phyloP scores from a whole-genome alignment of 1,140 invertebrate species.

The Tribolium madens region DNA sequence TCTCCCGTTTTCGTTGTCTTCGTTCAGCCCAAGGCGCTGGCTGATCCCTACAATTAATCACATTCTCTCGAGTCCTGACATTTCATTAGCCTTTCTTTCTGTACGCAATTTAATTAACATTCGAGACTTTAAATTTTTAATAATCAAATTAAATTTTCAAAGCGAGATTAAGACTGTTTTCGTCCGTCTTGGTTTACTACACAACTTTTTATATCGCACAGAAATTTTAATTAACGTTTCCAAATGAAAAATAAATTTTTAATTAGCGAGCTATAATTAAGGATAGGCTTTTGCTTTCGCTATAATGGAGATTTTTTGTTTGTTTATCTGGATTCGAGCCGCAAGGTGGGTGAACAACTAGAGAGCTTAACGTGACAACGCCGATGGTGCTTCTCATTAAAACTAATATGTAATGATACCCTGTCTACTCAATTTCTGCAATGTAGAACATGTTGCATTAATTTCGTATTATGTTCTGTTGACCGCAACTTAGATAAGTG shows the following conservation, averaged over 20 bases:
- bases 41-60: conserved; percentile 62
- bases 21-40: conserved; percentile 33
- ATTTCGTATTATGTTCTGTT: conserved; percentile 28
- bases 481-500: conserved; percentile 8
- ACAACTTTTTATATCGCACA: conserved; percentile 47
- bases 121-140: conserved; percentile 64
- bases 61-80: conserved; percentile 63
- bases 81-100: conserved; percentile 64
- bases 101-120: conserved; percentile 64
- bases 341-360: neutral
- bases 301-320: conserved; percentile 39
- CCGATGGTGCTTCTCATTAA: neutral
- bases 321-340: conserved; percentile 9
- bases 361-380: neutral
- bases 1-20: conserved; percentile 15
- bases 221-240: conserved; percentile 54
- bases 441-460: conserved; percentile 12
- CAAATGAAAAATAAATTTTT: conserved; percentile 53
- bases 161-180: conserved; percentile 60
- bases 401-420: conserved; percentile 25
- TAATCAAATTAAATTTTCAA: conserved; percentile 63
- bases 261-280: conserved; percentile 47
- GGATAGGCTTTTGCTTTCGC: conserved; percentile 40
- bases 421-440: neutral
- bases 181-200: conserved; percentile 54